Evolutionary conservation across 2,888 invertebrate species (phyloP), one percentile per base, ranked within the genome.

Genomic region (Gonocerus acuteangulatus): DNA sequence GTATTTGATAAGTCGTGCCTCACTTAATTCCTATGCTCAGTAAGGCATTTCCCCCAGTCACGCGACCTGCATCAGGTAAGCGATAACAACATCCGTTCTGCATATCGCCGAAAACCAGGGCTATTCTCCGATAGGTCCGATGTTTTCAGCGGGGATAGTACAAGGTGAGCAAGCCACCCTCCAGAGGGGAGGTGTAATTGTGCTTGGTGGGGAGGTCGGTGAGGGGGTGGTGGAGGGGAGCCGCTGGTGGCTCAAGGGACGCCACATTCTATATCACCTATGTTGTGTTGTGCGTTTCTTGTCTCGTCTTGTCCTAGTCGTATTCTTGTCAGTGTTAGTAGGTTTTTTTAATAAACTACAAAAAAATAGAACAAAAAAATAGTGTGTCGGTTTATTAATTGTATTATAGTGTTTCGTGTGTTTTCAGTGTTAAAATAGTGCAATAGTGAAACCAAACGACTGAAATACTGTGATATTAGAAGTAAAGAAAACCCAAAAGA

Each of bases 221-320:
- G n/a, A n/a, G 21, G 4, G 21, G 36, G 27, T 59, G 23, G 45
- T 49, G 44, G 45, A 15, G 39, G 56, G 61, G 62, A 44, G 59
- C 19, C 44, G 52, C 44, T 52, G 45, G 36, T 23, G 32, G 52
- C 62, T 22, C 27, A 27, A 9, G 52, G 48, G 54, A 44, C 62
- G 49, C 61, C 61, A 51, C 60, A 62, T 21, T 61, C 63, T 51
- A 60, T 45, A 58, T 56, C 59, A 34, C 64, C 57, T 63, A 61
- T 63, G 63, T 63, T 60, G 51, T 56, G 49, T 56, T 48, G 63
- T 60, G 56, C 59, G 54, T 52, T 39, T 49, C 54, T 21, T 19
- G 48, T 22, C 58, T 59, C 42, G 27, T 23, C 47, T 42, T 48
- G 2, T 23, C 32, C 19, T 42, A 27, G 48, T 49, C 48, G 22